Evolutionary conservation across 1,140 invertebrate species (phyloP).

Genomic region (Papilio aristodemus): DNA sequence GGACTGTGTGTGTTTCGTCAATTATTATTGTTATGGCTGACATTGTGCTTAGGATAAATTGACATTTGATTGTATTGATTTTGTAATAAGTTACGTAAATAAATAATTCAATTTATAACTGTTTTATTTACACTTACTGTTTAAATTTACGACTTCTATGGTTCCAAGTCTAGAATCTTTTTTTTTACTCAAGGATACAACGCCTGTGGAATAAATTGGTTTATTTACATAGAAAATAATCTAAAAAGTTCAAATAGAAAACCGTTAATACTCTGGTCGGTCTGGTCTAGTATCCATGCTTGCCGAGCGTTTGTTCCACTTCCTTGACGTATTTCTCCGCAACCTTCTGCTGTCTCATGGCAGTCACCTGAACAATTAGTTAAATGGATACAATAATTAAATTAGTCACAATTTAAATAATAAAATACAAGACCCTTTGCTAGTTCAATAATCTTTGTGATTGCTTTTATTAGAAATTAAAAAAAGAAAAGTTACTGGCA

Average conservation of each 20-base stretch:
- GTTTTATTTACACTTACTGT: background rate
- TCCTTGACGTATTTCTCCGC: constrained; percentile 75
- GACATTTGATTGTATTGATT: background rate
- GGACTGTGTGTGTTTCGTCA: constrained; percentile 40
- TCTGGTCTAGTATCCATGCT: constrained; percentile 56
- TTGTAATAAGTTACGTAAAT: background rate
- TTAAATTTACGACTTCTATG: no score
- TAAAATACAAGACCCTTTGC: no score
- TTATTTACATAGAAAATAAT: no score
- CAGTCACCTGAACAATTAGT: constrained; percentile 49
- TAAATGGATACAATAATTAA: no score
- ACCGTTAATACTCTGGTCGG: background rate
- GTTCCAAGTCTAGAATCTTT: background rate
- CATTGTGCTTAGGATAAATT: constrained; percentile 37
- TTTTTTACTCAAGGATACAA: no score
- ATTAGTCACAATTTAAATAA: no score
- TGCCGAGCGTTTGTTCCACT: constrained; percentile 73
- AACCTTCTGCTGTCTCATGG: constrained; percentile 72
- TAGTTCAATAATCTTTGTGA: no score
- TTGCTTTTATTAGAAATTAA: no score
- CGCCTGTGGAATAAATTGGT: no score
- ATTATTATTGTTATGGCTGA: constrained; percentile 63
- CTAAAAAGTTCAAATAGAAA: constrained; percentile 11
- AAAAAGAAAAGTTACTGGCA: no score
- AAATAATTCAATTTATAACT: background rate